Evolutionary conservation across 2,113 vertebrate genomes (phyloP).

Genomic region (Centropristis striata): DNA sequence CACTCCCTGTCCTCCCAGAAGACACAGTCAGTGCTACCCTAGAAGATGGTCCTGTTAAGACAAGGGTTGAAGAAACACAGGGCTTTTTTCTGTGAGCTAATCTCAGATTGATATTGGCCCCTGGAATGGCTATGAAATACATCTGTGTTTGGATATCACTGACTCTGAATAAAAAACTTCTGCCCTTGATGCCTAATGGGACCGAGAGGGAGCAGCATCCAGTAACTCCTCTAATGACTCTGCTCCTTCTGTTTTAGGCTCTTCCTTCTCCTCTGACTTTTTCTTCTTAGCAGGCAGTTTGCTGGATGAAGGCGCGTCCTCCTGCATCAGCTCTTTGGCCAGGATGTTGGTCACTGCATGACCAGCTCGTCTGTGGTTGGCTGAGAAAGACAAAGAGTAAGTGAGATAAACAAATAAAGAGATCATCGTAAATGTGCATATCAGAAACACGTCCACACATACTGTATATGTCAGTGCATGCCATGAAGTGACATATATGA

Average conservation of each 20-base stretch:
- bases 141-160: constrained; percentile 21
- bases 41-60: constrained; percentile 36
- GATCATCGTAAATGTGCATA: background rate
- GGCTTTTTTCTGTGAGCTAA: background rate
- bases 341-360: constrained; percentile 90
- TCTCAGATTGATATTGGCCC: constrained; percentile 38
- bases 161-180: background rate
- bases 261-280: constrained; percentile 54
- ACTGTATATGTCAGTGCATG: constrained; percentile 30
- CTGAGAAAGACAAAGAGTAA: constrained; percentile 75
- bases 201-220: constrained; percentile 67
- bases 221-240: constrained; percentile 82
- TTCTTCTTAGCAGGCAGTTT: constrained; percentile 46
- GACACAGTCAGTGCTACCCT: constrained; percentile 40
- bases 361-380: constrained; percentile 89
- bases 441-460: background rate
- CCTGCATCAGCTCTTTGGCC: constrained; percentile 91
- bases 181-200: constrained; percentile 69
- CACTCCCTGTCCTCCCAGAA: constrained; percentile 22
- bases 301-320: constrained; percentile 73
- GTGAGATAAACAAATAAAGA: background rate
- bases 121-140: constrained; percentile 38
- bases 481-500: constrained; percentile 33
- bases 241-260: constrained; percentile 60
- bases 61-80: background rate